Percentiles rank a stretch among this genome's conserved stretches.
Evolutionary conservation across 2,888 invertebrate genomes (phyloP).

Genomic region (Macaria liturata): DNA sequence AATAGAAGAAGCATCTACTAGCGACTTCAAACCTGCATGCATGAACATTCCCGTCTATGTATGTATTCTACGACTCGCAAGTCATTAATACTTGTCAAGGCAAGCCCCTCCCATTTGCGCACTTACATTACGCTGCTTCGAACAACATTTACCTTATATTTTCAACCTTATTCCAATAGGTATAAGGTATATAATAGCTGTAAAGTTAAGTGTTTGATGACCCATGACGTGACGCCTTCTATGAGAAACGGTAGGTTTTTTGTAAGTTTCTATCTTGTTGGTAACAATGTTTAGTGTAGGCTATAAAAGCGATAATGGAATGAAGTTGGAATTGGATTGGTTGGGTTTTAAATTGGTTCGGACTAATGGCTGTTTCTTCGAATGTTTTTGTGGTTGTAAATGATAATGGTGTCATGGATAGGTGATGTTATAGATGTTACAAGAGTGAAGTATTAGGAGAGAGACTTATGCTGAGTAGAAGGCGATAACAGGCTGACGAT

Average conservation of each 20-base stretch:
- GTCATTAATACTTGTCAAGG: conserved; percentile 74
- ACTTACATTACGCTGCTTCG: conserved; percentile 55
- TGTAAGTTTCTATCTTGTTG: conserved; percentile 27
- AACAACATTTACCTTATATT: conserved; percentile 26
- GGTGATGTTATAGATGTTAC: too few relatives aligned
- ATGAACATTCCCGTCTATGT: neutral
- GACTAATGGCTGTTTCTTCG: too few relatives aligned
- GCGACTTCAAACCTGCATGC: too few relatives aligned
- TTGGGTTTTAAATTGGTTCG: neutral
- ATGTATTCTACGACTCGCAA: conserved; percentile 10
- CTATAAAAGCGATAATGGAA: conserved; percentile 1
- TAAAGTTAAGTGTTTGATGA: conserved; percentile 27
- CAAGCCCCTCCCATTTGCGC: conserved; percentile 69
- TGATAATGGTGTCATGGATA: too few relatives aligned
- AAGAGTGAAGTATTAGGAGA: too few relatives aligned
- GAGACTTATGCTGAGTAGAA: too few relatives aligned
- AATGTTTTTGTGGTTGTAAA: too few relatives aligned
- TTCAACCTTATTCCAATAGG: conserved; percentile 36
- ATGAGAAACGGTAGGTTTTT: conserved; percentile 33
- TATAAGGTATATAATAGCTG: conserved; percentile 21
- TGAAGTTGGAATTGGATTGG: conserved; percentile 1
- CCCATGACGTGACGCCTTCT: conserved; percentile 37
- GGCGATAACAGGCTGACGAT: too few relatives aligned
- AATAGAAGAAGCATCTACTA: too few relatives aligned
- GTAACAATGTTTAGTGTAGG: conserved; percentile 10